phyloP scores from a whole-genome alignment of 2,888 invertebrate genomes.

The Cheilosia grossa region DNA sequence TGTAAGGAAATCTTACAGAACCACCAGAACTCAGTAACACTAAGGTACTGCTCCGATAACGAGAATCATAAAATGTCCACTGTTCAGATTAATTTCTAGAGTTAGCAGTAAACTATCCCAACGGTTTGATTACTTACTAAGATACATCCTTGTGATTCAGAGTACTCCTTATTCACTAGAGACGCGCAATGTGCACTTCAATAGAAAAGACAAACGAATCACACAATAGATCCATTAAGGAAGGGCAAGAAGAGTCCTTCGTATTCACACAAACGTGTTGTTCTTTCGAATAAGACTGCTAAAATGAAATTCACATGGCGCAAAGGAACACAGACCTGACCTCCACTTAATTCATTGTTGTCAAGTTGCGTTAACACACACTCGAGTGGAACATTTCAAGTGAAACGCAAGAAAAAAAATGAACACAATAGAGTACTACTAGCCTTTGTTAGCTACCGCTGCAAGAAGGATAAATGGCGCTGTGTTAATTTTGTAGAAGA shows the following conservation, averaged over 20 bases:
- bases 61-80: not conserved
- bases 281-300: constrained; percentile 48
- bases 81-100: not conserved
- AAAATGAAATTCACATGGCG: constrained; percentile 36
- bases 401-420: constrained; percentile 22
- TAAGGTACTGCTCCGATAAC: no score
- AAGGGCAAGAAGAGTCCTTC: constrained; percentile 24
- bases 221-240: constrained; percentile 66
- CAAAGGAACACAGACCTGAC: constrained; percentile 36
- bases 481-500: constrained; percentile 51
- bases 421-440: constrained; percentile 27
- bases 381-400: constrained; percentile 41
- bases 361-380: constrained; percentile 53
- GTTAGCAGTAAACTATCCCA: not conserved
- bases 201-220: constrained; percentile 11
- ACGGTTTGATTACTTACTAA: not conserved
- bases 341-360: constrained; percentile 68
- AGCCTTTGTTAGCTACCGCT: constrained; percentile 27
- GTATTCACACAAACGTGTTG: constrained; percentile 22
- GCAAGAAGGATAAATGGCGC: constrained; percentile 27
- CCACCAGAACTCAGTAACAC: no score
- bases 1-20: no score
- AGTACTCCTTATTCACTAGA: constrained; percentile 4
- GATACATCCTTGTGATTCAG: not conserved
- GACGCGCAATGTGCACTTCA: constrained; percentile 3